Percentiles rank a stretch among this genome's conserved stretches.
Evolutionary conservation across 1,140 invertebrate species (phyloP).

Genomic region (Drosophila prosaltans): DNA sequence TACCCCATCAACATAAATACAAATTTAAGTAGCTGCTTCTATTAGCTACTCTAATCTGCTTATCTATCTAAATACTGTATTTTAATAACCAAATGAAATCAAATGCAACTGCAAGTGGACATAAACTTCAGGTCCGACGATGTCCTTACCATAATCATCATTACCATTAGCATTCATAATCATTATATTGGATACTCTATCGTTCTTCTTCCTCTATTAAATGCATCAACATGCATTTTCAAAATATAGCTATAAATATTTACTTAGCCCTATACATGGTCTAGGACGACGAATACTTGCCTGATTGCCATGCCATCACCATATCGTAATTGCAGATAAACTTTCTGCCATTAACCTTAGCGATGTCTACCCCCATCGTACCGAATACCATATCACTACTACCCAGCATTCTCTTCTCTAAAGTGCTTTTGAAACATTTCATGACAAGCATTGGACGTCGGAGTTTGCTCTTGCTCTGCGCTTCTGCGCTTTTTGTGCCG

Average conservation of each 20-base stretch:
- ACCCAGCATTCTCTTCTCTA: constrained; percentile 14
- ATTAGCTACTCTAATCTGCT: constrained; percentile 5
- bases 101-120: background rate
- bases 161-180: background rate
- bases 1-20: constrained; percentile 1
- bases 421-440: constrained; percentile 78
- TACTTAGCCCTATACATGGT: constrained; percentile 45
- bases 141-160: too few species aligned
- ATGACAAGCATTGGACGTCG: constrained; percentile 57
- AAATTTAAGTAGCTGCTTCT: constrained; percentile 3
- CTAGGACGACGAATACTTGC: constrained; percentile 4
- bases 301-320: constrained; percentile 57
- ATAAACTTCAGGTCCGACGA: background rate
- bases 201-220: background rate
- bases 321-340: constrained; percentile 81
- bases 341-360: constrained; percentile 79
- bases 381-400: constrained; percentile 9
- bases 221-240: constrained; percentile 69
- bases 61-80: background rate
- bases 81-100: background rate
- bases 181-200: background rate
- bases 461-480: background rate
- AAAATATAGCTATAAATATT: constrained; percentile 78
- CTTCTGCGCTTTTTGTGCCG: constrained; percentile 38
- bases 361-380: constrained; percentile 43